Percentiles rank a stretch among this genome's conserved stretches.
phyloP scores from a whole-genome alignment of 64 coral and sea anemone genomes.

The Actinia tenebrosa region DNA sequence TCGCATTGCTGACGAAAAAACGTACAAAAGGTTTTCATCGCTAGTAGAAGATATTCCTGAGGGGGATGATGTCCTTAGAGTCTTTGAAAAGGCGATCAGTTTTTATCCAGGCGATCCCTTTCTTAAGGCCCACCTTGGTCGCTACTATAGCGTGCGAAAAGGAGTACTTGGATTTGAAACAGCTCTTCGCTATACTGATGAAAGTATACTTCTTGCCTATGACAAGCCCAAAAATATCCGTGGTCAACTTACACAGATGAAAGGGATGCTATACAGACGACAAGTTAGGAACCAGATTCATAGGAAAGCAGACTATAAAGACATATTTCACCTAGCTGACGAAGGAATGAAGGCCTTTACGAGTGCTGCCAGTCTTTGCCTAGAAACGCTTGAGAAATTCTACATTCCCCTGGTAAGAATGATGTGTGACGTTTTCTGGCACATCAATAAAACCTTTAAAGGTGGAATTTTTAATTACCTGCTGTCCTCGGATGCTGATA shows the following conservation, averaged over 20 bases:
- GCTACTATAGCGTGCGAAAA: constrained; percentile 47
- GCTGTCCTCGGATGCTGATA: background rate
- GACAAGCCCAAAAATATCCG: background rate
- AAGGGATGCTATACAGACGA: constrained; percentile 60
- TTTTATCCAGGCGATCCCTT: constrained; percentile 44
- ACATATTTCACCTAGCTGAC: constrained; percentile 25
- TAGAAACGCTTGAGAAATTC: constrained; percentile 20
- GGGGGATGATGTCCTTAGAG: constrained; percentile 38
- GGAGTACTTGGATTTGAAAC: constrained; percentile 19
- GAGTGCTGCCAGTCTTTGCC: constrained; percentile 41
- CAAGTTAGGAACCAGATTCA: constrained; percentile 30
- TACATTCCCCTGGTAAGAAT: constrained; percentile 64
- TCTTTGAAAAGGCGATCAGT: constrained; percentile 57
- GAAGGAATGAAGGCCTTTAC: constrained; percentile 47
- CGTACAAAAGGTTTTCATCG: constrained; percentile 22
- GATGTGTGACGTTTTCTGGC: constrained; percentile 48
- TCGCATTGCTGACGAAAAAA: constrained; percentile 28
- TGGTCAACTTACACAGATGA: constrained; percentile 66
- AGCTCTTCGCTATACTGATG: constrained; percentile 49
- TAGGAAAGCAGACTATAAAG: background rate
- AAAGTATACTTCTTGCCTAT: constrained; percentile 19
- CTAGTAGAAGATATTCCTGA: constrained; percentile 34
- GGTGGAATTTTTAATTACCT: constrained; percentile 29
- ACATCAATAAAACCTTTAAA: constrained; percentile 10
- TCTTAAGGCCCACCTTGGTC: constrained; percentile 64